Percentiles rank a stretch among this genome's conserved stretches.
phyloP scores from a whole-genome alignment of 2,888 invertebrate species.

The Nebria brevicollis region DNA sequence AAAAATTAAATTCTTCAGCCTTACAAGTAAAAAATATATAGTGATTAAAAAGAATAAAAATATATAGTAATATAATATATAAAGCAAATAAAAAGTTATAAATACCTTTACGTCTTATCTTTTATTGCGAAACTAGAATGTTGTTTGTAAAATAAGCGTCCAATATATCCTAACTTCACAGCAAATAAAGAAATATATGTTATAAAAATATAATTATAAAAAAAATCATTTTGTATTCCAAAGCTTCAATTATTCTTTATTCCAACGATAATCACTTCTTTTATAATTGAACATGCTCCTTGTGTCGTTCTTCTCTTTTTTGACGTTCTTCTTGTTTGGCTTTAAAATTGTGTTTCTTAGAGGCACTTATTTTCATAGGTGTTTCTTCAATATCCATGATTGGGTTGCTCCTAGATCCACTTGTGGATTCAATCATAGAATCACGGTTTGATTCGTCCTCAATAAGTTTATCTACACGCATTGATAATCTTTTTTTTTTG shows the following conservation, averaged over 20 bases:
- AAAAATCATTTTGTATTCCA: not conserved
- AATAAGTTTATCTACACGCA: no score
- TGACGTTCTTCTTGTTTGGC: not conserved
- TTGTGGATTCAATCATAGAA: not conserved
- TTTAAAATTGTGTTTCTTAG: not conserved
- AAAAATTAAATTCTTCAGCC: no score
- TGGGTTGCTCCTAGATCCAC: not conserved
- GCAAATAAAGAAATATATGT: no score
- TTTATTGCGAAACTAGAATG: no score
- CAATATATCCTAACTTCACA: no score
- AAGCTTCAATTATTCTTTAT: slow-evolving; percentile 3
- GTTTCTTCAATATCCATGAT: not conserved
- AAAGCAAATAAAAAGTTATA: no score
- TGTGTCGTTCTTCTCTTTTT: not conserved
- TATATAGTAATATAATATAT: no score
- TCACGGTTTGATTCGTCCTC: not conserved
- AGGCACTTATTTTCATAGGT: not conserved
- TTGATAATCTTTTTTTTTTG: not conserved
- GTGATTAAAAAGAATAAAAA: no score
- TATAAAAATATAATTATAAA: no score
- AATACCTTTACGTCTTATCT: no score
- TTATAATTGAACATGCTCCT: not conserved
- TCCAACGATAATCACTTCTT: not conserved
- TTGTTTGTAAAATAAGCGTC: no score
- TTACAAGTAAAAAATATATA: no score